Base-by-base conservation (phyloP, 35 echinoderm and acorn worm genomes). In the Ophiothrix spiculata region DNA sequence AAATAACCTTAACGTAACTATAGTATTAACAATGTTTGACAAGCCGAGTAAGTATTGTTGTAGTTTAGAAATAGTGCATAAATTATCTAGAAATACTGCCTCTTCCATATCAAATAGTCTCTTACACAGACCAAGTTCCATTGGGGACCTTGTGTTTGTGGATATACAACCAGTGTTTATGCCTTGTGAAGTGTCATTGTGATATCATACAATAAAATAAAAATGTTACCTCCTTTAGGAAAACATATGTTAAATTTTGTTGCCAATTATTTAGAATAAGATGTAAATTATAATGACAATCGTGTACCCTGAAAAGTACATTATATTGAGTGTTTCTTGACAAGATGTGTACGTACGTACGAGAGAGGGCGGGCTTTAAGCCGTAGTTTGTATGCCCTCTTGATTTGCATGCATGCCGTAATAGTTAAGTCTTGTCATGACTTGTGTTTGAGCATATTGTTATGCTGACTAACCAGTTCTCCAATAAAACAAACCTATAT, bases 401-500 rank as follows among this genome's bases (percentile, higher is more conserved):
- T 69, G 60, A 69, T 69, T 69, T 69, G 60, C 60, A 69, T 69
- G 60, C 60, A 69, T 69, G 60, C 60, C 23, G 60, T n/a, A n/a
- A n/a, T 69, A 69, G 60, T 28, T 69, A 69, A 25, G 60, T 69
- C 60, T 69, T 69, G 60, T 69, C 60, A 69, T 25, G 16, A 69
- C 23, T 25, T 69, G n/a, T 69, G 60, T 69, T 69, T 69, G 17
- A 69, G 60, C 60, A 69, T 25, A 69, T 69, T 69, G 60, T 10
- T 10, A 69, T 69, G 60, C 60, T 69, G 60, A n/a, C n/a, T n/a
- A n/a, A 69, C 60, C 60, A 69, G 29, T 69, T 69, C 60, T 69
- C 60, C 60, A 69, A 69, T 69, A 69, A 69, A 69, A 28, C 29
- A 4, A 54, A 69, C 60, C 60, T 69, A 69, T 69, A 69, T 69